Conservation (phyloP, 2,888 invertebrate species). For the Drosophila bunnanda region DNA sequence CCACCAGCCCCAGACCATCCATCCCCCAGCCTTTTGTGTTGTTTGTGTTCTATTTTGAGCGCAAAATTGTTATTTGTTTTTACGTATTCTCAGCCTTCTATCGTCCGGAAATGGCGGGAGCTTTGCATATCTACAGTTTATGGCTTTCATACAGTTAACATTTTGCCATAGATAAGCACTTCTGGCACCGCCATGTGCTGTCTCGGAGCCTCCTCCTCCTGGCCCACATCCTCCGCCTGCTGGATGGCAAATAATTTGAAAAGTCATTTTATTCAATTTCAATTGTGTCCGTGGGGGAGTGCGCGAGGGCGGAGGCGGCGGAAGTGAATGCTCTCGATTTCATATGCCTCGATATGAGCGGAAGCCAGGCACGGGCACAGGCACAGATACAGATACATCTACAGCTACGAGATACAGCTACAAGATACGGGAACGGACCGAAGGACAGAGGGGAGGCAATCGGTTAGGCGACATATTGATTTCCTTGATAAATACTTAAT, state of each 20-base stretch:
- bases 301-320: constrained; percentile 26
- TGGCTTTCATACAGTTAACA: constrained; percentile 78
- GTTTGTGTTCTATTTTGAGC: constrained; percentile 77
- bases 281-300: constrained; percentile 49
- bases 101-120: constrained; percentile 36
- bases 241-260: constrained; percentile 74
- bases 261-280: constrained; percentile 75
- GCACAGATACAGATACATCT: neutral
- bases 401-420: constrained; percentile 11
- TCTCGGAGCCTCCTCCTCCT: neutral
- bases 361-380: constrained; percentile 42
- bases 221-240: neutral
- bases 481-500: constrained; percentile 72
- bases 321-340: constrained; percentile 50
- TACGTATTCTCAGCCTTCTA: constrained; percentile 49
- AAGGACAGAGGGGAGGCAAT: constrained; percentile 23
- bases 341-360: constrained; percentile 54
- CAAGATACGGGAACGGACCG: constrained; percentile 30
- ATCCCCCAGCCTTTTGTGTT: constrained; percentile 61
- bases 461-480: constrained; percentile 67
- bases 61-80: constrained; percentile 79
- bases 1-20: constrained; percentile 3
- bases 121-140: constrained; percentile 79
- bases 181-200: constrained; percentile 60
- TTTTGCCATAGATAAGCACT: constrained; percentile 78